Evolutionary conservation across 2,797 vertebrate genomes (phyloP).

Genomic region (Acrocephalus scirpaceus): DNA sequence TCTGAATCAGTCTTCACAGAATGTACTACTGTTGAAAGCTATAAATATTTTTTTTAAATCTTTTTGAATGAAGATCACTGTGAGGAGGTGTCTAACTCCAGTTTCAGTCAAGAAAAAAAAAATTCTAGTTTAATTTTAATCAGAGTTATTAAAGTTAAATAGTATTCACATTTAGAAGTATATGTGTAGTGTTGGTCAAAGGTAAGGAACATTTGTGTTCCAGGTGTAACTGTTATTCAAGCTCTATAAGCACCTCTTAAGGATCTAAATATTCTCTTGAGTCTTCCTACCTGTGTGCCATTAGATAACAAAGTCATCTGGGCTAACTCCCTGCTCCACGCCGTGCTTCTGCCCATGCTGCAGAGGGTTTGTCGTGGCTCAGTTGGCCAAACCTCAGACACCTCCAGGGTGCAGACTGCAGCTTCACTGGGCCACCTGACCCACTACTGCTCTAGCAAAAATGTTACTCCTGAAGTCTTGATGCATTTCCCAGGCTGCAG

Average conservation of each 20-base stretch:
- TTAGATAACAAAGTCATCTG: background rate
- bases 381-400: background rate
- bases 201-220: background rate
- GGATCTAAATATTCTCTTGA: background rate
- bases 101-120: background rate
- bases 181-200: background rate
- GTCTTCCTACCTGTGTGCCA: background rate
- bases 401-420: background rate
- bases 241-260: background rate
- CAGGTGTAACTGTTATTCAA: background rate
- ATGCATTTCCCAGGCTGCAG: background rate
- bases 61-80: constrained; percentile 12
- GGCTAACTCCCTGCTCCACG: background rate
- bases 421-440: background rate
- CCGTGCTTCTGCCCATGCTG: fast-evolving
- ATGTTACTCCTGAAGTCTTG: background rate
- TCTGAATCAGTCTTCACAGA: constrained; percentile 12
- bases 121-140: constrained; percentile 24
- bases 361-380: fast-evolving
- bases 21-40: background rate
- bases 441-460: background rate
- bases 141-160: background rate
- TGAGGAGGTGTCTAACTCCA: background rate
- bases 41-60: background rate
- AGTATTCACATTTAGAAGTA: background rate